Base-by-base conservation (phyloP, 2,888 invertebrate species). In the Sussaba pulchella region DNA sequence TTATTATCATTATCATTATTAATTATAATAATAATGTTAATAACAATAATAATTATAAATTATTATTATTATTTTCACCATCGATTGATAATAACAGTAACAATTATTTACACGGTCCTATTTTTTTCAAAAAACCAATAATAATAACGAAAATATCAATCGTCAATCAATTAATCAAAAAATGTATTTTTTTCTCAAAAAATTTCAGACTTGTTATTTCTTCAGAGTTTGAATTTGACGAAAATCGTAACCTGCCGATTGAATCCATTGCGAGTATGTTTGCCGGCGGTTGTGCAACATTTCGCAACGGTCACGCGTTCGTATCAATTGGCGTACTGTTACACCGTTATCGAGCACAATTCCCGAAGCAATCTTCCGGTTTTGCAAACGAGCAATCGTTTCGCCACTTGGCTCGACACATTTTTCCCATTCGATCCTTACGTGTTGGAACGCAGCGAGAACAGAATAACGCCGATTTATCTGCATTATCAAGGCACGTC, bases 371-470 rank as follows among this genome's bases (percentile, higher is more conserved):
- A 93, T 71, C 88, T 95, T 73, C 95, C 95, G 0, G 93, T 94
- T 0, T 92, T 95, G 1, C 94, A 94, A 85, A 92, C 93, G 12
- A 93, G 94, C 87, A 92, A 91, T 82, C 93, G 93, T 5, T 84
- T 89, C 8, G 78, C 89, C 6, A 78, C 89, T 8, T 94, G 94
- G 64, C 93, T 95, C 0, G 94, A 95, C 74, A 93, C 94, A 1
- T 98, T 96, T 93, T 99, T 98, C 91, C 99, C 99, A 0, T 99
- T 98, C 89, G 98, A 98, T 92, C 98, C 98, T 0, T 98, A 96
- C 89, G 92, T 96, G 14, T 93, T 99, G 57, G 94, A 95, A 86
- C 94, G 92, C 39, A 94, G 94, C 59, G 90, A 90, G 36, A 84
- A 88, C 21, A 92, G 91, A 85, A 92, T 94, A 84, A 72, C 83